Evolutionary conservation across 2,888 invertebrate species (phyloP), one percentile per base, ranked within the genome.

Genomic region (Criorhina ranunculi): DNA sequence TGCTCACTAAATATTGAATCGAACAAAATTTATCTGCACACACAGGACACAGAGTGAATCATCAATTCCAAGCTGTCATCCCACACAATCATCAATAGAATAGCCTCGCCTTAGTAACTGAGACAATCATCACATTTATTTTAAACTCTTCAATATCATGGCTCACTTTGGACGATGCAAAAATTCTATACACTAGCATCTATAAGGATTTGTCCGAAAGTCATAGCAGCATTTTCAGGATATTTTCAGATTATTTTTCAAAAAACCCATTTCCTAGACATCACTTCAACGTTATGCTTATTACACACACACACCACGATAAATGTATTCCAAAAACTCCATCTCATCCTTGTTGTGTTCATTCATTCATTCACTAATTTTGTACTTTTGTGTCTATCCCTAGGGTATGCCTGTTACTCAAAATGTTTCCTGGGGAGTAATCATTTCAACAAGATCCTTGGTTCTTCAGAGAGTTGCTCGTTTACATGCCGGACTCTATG

Each of bases 391-490:
- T 86, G 87, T 86, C 82, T 87, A 87, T 88, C 89, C 90, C 17
- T 92, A 97, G 97, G 96, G 96, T 42, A 93, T 93, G 78, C 92
- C 94, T 87, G 95, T 97, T 77, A 94, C 94, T 86, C 96, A 97
- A 92, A 97, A 97, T 91, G 94, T 95, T 91, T 95, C 96, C 46
- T 95, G 95, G 70, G 97, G 97, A 72, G 94, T 97, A 87, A 96
- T 97, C 89, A 95, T 97, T 90, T 97, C 97, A 92, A 96, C 97
- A 86, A 96, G 97, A 91, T 97, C 97, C 75, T 93, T 97, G 88
- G 97, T 97, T 69, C 94, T 97, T 70, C 97, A 97, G 92, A 95
- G 95, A 88, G 96, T 97, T 88, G 95, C 95, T 35, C 94, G 96
- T 72, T 95, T 95, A 89, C 96, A 97, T 89, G 95, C 96, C 82